Base-by-base conservation (phyloP, 1,140 invertebrate species). In the silkworm (Bombyx mori) region DNA sequence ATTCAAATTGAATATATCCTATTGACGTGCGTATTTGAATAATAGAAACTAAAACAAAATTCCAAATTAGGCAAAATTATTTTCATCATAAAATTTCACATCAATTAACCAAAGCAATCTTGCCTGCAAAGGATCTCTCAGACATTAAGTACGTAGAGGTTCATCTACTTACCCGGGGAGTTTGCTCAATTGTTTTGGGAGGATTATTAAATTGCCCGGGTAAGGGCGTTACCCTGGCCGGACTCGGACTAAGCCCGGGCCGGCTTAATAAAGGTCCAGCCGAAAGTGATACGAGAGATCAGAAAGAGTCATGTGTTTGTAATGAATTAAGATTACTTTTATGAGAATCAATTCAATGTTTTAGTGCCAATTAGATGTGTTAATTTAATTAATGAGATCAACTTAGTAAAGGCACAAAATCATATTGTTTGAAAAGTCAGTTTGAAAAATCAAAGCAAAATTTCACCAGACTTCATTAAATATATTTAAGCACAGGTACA, bases 191-290 rank as follows among this genome's bases (percentile, higher is more conserved):
- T 71, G 69, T 65, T 65, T 63, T 52, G 57, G 62, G 63, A 60
- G 65, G 70, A 70, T 70, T 75, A 75, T 75, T 75, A 75, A 75
- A 75, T 75, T 69, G 68, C 69, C 66, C 63, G 55, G 60, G 62
- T 52, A 58, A 64, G 63, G 68, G 55, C 53, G 60, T 55, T 54
- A 65, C 55, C 52, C 49, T 49, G 56, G 47, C 42, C 22, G 57
- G 56, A 60, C 44, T 62, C 60, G 58, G 57, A 54, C 69, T 71
- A 58, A 74, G 63, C 67, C 60, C 63, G 58, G 54, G 54, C 58
- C 45, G 56, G 61, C 66, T 63, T 66, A 69, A 73, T 73, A 71
- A 73, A 63, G 71, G 66, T 60, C 62, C 64, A 65, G 65, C 62
- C 66, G 68, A 66, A 70, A 68, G 67, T 66, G 60, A 55, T 53